Conservation (phyloP, 2,797 vertebrate species). For the Gymnopithys bicolor region DNA sequence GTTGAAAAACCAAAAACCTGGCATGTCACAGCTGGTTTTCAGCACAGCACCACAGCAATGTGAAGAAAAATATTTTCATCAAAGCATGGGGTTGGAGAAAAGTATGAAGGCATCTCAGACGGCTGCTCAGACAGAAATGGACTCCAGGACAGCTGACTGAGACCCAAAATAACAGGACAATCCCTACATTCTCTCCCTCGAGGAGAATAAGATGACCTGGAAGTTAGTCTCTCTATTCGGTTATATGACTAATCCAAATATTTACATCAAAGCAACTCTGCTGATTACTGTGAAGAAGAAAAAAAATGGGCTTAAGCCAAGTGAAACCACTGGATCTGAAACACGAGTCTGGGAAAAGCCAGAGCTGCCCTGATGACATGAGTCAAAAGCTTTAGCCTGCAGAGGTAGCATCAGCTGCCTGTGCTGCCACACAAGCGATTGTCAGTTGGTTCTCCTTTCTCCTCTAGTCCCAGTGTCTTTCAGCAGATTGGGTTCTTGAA, state of each 20-base stretch:
- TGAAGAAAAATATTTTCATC: background rate
- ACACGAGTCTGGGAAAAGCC: background rate
- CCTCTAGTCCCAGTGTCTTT: background rate
- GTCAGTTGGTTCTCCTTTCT: background rate
- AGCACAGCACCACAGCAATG: background rate
- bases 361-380: background rate
- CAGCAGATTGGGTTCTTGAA: background rate
- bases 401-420: background rate
- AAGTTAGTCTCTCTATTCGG: background rate
- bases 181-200: background rate
- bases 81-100: background rate
- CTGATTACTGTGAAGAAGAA: background rate
- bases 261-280: background rate
- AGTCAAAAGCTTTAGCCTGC: background rate
- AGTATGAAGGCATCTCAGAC: slow-evolving; percentile 9
- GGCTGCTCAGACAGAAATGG: background rate
- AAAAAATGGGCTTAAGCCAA: background rate
- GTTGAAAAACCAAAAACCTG: background rate
- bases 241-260: background rate
- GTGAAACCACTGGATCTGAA: background rate
- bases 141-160: background rate
- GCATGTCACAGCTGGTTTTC: background rate
- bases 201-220: background rate
- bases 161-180: background rate
- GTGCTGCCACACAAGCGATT: background rate